These are phyloP conservation scores for Fragum sueziense DNA, from an alignment of 2,888 invertebrate genomes.

Conservation along the genomic window DNA sequence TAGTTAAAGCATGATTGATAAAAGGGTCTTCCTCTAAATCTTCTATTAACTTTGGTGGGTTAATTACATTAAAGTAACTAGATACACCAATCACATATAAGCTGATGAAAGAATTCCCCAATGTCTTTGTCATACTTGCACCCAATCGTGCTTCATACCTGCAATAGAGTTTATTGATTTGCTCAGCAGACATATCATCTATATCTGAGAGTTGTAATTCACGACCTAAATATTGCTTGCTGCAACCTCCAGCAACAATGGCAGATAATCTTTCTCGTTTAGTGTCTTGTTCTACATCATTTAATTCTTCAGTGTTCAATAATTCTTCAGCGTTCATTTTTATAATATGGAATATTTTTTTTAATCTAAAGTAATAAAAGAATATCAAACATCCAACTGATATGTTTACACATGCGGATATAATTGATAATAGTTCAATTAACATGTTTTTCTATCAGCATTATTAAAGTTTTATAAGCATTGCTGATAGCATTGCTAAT, in stretches of 20 bases:
- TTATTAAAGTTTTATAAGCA: no score
- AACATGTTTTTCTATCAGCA: no score
- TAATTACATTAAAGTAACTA: slow-evolving; percentile 30
- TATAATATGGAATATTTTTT: slow-evolving; percentile 7
- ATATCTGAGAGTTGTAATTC: slow-evolving; percentile 36
- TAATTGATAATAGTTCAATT: no score
- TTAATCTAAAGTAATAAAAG: no score
- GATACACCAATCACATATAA: slow-evolving; percentile 50
- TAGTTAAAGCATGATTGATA: slow-evolving; percentile 45
- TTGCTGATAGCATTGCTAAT: slow-evolving; percentile 18
- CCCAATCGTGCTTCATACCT: slow-evolving; percentile 48
- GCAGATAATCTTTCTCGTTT: no score
- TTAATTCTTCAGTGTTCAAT: no score
- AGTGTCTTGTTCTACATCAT: no score
- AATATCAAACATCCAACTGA: slow-evolving; percentile 36
- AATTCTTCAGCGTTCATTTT: no score
- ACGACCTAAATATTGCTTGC: slow-evolving; percentile 46
- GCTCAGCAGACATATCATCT: slow-evolving; percentile 42
- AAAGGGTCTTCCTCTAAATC: slow-evolving; percentile 51
- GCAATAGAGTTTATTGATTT: slow-evolving; percentile 45
- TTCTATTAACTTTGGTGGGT: slow-evolving; percentile 48
- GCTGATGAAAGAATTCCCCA: slow-evolving; percentile 44
- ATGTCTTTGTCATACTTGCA: slow-evolving; percentile 50
- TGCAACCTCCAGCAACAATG: neutral
- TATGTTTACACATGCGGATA: no score